Percentiles rank a stretch among this genome's conserved stretches.
Evolutionary conservation across 2,888 invertebrate species (phyloP).

Genomic region (Drosophila mimica): DNA sequence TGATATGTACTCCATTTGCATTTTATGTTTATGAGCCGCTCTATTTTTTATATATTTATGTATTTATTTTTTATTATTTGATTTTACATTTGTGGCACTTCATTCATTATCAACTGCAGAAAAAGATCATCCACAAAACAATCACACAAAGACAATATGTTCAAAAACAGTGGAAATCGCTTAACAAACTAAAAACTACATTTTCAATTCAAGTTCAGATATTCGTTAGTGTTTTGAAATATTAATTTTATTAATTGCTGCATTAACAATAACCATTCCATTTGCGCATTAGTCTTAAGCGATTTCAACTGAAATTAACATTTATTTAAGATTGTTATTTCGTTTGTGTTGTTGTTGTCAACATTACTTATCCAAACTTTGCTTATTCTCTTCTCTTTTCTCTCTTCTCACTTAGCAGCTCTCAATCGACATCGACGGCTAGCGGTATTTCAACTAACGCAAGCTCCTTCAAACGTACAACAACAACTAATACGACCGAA

Average conservation of each 20-base stretch:
- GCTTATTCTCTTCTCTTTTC: not conserved
- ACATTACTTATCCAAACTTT: slow-evolving; percentile 4
- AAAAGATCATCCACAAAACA: slow-evolving; percentile 20
- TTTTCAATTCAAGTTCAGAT: not conserved
- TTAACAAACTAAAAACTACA: not conserved
- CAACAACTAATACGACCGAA: slow-evolving; percentile 85
- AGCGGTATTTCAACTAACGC: slow-evolving; percentile 85
- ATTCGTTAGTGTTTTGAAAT: not conserved
- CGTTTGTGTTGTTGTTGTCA: not conserved
- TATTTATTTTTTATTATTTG: slow-evolving; percentile 1
- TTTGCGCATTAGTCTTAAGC: slow-evolving; percentile 22
- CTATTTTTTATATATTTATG: slow-evolving; percentile 8
- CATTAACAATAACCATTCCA: not conserved
- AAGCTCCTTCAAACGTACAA: slow-evolving; percentile 84
- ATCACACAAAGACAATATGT: slow-evolving; percentile 24
- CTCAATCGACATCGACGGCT: slow-evolving; percentile 84
- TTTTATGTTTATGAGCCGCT: slow-evolving; percentile 28
- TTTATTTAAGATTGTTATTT: slow-evolving; percentile 13
- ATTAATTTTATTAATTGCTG: not conserved
- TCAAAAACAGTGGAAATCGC: slow-evolving; percentile 25
- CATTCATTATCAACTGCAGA: slow-evolving; percentile 28
- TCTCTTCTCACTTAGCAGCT: slow-evolving; percentile 64
- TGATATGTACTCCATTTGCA: slow-evolving; percentile 37
- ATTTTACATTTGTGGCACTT: slow-evolving; percentile 20
- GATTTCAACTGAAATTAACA: slow-evolving; percentile 20